Percentiles rank a stretch among this genome's conserved stretches.
phyloP scores from a whole-genome alignment of 2,888 invertebrate genomes.

The Aporophyla lueneburgensis region DNA sequence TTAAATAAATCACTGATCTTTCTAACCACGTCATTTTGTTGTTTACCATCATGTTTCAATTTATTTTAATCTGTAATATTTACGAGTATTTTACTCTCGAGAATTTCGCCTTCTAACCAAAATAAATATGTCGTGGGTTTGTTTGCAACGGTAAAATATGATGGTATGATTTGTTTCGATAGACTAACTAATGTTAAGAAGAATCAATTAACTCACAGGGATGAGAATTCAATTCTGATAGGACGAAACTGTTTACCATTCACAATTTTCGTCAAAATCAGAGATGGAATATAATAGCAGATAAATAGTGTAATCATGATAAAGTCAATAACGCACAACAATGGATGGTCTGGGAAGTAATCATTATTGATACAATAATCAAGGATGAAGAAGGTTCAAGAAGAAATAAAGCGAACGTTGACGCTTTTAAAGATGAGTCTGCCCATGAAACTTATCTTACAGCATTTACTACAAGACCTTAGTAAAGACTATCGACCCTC shows the following conservation, averaged over 20 bases:
- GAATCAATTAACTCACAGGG: not conserved
- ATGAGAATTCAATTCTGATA: not conserved
- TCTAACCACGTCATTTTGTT: constrained; percentile 21
- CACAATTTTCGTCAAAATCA: not conserved
- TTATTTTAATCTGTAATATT: constrained; percentile 40
- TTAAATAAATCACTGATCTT: constrained; percentile 45
- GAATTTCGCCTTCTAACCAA: constrained; percentile 30
- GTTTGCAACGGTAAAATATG: constrained; percentile 8
- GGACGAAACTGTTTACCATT: not conserved
- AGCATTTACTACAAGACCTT: constrained; percentile 33
- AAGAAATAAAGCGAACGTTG: constrained; percentile 17
- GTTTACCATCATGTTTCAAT: constrained; percentile 12
- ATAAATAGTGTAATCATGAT: not conserved
- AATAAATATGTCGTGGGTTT: constrained; percentile 28
- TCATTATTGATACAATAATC: not conserved
- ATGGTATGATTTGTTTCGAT: constrained; percentile 2
- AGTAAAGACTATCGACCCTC: constrained; percentile 33
- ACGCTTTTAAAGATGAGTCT: not conserved
- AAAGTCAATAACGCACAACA: not conserved
- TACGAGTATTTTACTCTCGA: constrained; percentile 27
- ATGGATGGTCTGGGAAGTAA: not conserved
- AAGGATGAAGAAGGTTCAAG: constrained; percentile 11
- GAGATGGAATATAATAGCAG: not conserved
- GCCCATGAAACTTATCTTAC: constrained; percentile 7
- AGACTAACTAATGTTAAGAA: not conserved